These are phyloP conservation scores for Drosophila gaucha DNA, from an alignment of 2,888 invertebrate species.

Conservation along the genomic window DNA sequence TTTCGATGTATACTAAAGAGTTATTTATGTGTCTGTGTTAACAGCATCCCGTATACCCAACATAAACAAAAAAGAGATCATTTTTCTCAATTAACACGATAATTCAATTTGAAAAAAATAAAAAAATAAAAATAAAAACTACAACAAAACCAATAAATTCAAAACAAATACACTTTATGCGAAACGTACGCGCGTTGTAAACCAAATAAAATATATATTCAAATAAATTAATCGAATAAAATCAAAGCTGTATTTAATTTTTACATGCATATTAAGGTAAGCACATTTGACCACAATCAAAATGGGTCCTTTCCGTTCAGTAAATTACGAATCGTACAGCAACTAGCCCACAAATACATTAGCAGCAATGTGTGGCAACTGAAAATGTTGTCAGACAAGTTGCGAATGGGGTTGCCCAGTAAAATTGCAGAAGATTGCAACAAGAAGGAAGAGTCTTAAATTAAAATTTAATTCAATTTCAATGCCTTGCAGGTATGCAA, in stretches of 20 bases:
- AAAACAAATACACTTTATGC: constrained; percentile 34
- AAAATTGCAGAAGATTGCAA: not conserved
- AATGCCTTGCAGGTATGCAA: constrained; percentile 11
- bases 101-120: constrained; percentile 17
- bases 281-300: not conserved
- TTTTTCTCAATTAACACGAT: no score
- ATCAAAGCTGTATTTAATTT: constrained; percentile 10
- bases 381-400: constrained; percentile 4
- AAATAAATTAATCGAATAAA: constrained; percentile 18
- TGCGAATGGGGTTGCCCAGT: not conserved
- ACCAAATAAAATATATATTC: constrained; percentile 19
- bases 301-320: no score
- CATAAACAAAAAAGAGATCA: constrained; percentile 2
- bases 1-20: constrained; percentile 48
- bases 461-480: constrained; percentile 46
- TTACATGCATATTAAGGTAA: constrained; percentile 36
- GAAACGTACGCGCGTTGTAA: constrained; percentile 61
- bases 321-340: no score
- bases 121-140: constrained; percentile 4
- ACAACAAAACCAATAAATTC: constrained; percentile 13
- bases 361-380: not conserved
- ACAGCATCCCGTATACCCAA: constrained; percentile 8
- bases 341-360: not conserved
- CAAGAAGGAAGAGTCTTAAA: not conserved
- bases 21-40: constrained; percentile 28